Base-by-base conservation (phyloP, 2,888 invertebrate species). In the Lasioglossum malachurum region DNA sequence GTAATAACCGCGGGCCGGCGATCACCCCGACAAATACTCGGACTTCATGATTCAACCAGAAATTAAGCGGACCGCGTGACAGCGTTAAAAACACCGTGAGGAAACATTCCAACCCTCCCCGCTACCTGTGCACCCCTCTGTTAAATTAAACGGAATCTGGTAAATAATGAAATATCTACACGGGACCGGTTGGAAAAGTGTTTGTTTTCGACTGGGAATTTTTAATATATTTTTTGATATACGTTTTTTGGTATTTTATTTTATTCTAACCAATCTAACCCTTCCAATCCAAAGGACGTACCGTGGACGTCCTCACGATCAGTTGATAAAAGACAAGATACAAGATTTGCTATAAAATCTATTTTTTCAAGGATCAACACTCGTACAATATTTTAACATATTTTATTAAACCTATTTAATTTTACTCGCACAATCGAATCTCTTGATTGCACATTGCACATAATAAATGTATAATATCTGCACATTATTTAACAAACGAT, bases 1-100 rank as follows among this genome's bases (percentile, higher is more conserved):
- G 64, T 79, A 82, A 82, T 78, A 73, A 78, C 44, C 72, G 12
- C 31, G 72, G 31, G 14, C 38, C 67, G 46, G 19, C 69, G 41
- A n/a, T n/a, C 31, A n/a, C 23, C 12, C 80, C 27, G 27, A 60
- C 27, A 60, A 60, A 60, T 60, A 27, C 27, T 14, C 38, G 35
- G 38, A 5, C 49, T 19, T 64, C 16, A 73, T 73, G 46, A 79
- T 64, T 49, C 31, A 64, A 35, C 41, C 38, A 41, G 23, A 53
- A 79, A 73, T 67, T 64, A 27, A 73, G 73, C 8, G 38, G 14
- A 10, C 57, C 16, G 7, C 4, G 46, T 23, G 3, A 31, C 23
- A 53, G 35, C 41, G 19, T 7, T 23, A 14, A 60, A 80, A 75
- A 75, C 31, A 31, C 35, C 35, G n/a, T 27, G 67, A 31, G 35